Evolutionary conservation across 2,888 invertebrate species (phyloP).

Genomic region (Tachystola acroxantha): DNA sequence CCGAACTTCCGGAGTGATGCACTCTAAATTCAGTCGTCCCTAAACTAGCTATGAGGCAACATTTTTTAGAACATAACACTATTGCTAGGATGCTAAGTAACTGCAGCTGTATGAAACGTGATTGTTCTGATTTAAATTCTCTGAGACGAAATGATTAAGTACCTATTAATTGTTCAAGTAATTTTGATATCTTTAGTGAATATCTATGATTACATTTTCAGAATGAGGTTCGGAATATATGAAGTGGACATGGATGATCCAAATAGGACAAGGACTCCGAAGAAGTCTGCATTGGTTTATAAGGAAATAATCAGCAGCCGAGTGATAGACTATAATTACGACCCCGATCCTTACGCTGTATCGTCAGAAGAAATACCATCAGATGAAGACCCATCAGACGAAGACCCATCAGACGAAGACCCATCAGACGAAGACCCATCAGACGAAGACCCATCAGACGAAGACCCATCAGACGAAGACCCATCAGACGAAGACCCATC

Average conservation of each 20-base stretch:
- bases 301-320: conserved; percentile 54
- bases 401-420: neutral
- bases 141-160: too few species aligned
- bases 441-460: neutral
- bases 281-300: conserved; percentile 69
- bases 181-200: too few species aligned
- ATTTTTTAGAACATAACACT: neutral
- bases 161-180: too few species aligned
- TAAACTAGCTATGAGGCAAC: too few species aligned
- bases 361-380: too few species aligned
- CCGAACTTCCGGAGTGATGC: too few species aligned
- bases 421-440: neutral
- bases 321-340: conserved; percentile 21
- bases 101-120: too few species aligned
- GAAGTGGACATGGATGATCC: conserved; percentile 77
- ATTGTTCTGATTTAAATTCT: too few species aligned
- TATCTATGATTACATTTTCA: too few species aligned
- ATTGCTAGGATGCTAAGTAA: too few species aligned
- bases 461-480: neutral
- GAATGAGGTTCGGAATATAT: conserved; percentile 76
- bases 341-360: conserved; percentile 19
- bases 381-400: neutral
- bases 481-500: neutral
- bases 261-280: conserved; percentile 69
- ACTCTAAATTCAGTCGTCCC: neutral